These are phyloP conservation scores for Zaprionus taronus DNA, from an alignment of 1,140 invertebrate genomes.

Conservation along the genomic window DNA sequence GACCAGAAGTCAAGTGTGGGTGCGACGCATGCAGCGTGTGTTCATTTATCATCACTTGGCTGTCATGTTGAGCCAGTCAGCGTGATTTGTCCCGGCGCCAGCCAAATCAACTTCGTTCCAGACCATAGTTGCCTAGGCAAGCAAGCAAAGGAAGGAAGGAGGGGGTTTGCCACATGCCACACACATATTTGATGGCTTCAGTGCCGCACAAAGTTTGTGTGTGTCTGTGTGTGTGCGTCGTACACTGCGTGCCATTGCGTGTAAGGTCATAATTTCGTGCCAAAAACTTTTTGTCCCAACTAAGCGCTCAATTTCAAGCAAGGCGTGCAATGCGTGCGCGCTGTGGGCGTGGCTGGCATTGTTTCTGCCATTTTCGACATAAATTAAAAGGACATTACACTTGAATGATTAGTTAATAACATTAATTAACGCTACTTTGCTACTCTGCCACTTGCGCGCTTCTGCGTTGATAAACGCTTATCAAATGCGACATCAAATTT, in stretches of 20 bases:
- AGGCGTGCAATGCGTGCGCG: constrained; percentile 44
- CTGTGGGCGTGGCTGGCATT: constrained; percentile 14
- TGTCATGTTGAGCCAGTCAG: constrained; percentile 71
- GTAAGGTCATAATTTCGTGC: constrained; percentile 65
- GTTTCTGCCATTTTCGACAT: constrained; percentile 45
- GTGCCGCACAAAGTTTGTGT: constrained; percentile 57
- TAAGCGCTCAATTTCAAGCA: constrained; percentile 64
- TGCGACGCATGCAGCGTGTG: constrained; percentile 60
- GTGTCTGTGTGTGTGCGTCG: neutral
- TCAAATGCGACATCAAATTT: constrained; percentile 52
- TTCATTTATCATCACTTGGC: constrained; percentile 72
- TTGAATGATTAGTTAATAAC: constrained; percentile 64
- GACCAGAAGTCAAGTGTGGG: neutral
- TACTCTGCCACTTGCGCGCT: constrained; percentile 3
- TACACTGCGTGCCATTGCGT: constrained; percentile 49
- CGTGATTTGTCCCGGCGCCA: constrained; percentile 69
- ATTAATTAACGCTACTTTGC: constrained; percentile 69
- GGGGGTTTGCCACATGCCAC: constrained; percentile 2
- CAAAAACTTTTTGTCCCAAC: constrained; percentile 49
- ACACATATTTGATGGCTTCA: constrained; percentile 38
- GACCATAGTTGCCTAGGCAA: neutral
- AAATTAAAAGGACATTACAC: constrained; percentile 65
- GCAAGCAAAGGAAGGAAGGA: neutral
- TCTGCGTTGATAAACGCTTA: constrained; percentile 15
- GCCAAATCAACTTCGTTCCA: constrained; percentile 51